Conservation (phyloP, 1,140 invertebrate species). For the Mylabris phalerata region DNA sequence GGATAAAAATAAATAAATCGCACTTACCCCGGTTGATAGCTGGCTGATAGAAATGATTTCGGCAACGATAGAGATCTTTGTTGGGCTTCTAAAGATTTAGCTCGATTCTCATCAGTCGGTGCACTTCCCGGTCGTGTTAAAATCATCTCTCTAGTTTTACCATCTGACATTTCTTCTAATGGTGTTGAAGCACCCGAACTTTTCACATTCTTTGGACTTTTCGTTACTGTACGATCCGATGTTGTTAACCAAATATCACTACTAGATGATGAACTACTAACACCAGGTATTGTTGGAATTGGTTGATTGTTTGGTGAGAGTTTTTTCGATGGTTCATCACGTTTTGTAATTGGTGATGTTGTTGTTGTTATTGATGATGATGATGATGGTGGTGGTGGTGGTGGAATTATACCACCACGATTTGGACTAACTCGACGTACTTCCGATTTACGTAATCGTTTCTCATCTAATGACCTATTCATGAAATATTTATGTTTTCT, state of each 20-base stretch:
- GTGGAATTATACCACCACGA: conserved; percentile 3
- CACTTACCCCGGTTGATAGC: conserved; percentile 37
- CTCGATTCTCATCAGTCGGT: conserved; percentile 40
- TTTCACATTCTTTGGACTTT: conserved; percentile 45
- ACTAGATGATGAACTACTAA: conserved; percentile 47
- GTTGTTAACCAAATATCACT: conserved; percentile 50
- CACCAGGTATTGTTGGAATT: conserved; percentile 3
- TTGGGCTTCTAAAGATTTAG: conserved; percentile 35
- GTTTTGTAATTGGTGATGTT: background rate
- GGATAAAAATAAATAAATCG: no score
- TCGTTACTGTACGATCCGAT: conserved; percentile 46
- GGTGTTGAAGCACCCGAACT: conserved; percentile 49
- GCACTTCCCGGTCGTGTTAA: conserved; percentile 50
- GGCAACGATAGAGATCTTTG: conserved; percentile 57
- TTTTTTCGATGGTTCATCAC: conserved; percentile 29
- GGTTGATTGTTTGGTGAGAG: conserved; percentile 41
- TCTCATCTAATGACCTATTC: background rate
- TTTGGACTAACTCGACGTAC: conserved; percentile 32
- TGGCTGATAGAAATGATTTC: conserved; percentile 53
- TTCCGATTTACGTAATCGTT: conserved; percentile 14
- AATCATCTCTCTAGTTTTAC: conserved; percentile 39
- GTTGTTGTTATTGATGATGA: no score
- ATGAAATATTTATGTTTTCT: background rate
- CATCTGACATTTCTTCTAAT: conserved; percentile 40
- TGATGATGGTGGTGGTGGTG: no score